A percentile compares a stretch with the other conserved stretches of the same genome.
phyloP scores from a whole-genome alignment of 2,113 vertebrate genomes.

The Indicator indicator region DNA sequence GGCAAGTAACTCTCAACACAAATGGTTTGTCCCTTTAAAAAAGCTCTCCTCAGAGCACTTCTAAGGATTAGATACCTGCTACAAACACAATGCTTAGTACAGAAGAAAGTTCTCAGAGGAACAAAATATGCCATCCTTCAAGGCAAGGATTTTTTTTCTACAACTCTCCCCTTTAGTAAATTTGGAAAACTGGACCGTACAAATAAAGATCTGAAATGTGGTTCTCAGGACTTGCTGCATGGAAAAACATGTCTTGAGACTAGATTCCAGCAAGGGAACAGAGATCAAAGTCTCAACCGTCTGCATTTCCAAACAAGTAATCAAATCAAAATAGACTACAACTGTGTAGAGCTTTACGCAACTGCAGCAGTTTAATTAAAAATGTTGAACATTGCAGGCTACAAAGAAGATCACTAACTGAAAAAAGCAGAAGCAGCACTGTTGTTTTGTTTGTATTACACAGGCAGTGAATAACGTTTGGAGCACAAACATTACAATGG shows the following conservation, averaged over 20 bases:
- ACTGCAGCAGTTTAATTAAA: background rate
- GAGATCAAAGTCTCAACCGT: background rate
- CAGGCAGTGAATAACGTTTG: background rate
- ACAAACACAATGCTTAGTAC: background rate
- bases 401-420: background rate
- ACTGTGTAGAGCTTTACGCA: background rate
- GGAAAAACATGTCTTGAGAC: background rate
- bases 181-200: background rate
- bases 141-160: background rate
- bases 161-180: background rate
- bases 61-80: background rate
- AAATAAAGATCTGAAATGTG: background rate
- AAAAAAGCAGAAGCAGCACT: background rate
- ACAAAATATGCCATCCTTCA: background rate
- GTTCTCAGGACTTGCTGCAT: background rate
- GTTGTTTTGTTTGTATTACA: background rate
- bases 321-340: background rate
- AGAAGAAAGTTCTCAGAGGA: background rate
- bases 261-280: constrained; percentile 7
- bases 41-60: background rate
- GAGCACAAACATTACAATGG: background rate
- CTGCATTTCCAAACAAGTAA: background rate
- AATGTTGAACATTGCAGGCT: background rate
- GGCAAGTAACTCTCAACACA: background rate
- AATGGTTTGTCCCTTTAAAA: background rate